phyloP scores from a whole-genome alignment of 2,888 invertebrate species.

The Panzeria rudis region DNA sequence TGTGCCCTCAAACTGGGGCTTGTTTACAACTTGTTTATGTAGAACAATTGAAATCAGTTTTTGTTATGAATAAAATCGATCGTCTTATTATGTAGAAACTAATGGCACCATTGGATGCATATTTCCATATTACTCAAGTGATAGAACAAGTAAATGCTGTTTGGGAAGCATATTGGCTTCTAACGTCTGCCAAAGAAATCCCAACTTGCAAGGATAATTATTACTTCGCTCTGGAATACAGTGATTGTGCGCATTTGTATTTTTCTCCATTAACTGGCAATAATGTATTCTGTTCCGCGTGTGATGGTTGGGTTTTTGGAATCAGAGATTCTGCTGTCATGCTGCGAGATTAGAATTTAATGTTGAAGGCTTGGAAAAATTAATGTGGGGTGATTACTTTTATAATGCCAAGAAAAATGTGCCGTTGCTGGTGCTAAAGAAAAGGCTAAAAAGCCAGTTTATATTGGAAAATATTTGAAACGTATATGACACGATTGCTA shows the following conservation, averaged over 20 bases:
- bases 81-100: constrained; percentile 94
- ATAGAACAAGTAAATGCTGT: constrained; percentile 96
- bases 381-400: constrained; percentile 97
- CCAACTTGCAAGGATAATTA: constrained; percentile 88
- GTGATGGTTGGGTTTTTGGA: constrained; percentile 95
- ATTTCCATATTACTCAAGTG: constrained; percentile 92
- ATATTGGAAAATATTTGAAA: constrained; percentile 96
- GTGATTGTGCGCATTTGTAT: constrained; percentile 94
- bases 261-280: constrained; percentile 97
- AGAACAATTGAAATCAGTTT: constrained; percentile 94
- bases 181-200: constrained; percentile 89
- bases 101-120: constrained; percentile 93
- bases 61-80: constrained; percentile 98
- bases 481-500: constrained; percentile 92
- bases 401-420: constrained; percentile 92
- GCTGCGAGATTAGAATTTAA: constrained; percentile 86
- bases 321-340: constrained; percentile 91
- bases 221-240: constrained; percentile 91
- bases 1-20: constrained; percentile 96
- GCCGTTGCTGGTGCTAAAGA: constrained; percentile 95
- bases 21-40: constrained; percentile 95
- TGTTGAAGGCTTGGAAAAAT: constrained; percentile 89
- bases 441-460: constrained; percentile 94
- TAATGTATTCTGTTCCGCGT: constrained; percentile 97
- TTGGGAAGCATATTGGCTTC: constrained; percentile 94